A percentile compares a stretch with the other conserved stretches of the same genome.
Evolutionary conservation across 2,888 invertebrate species (phyloP).

Genomic region (Bugula neritina): DNA sequence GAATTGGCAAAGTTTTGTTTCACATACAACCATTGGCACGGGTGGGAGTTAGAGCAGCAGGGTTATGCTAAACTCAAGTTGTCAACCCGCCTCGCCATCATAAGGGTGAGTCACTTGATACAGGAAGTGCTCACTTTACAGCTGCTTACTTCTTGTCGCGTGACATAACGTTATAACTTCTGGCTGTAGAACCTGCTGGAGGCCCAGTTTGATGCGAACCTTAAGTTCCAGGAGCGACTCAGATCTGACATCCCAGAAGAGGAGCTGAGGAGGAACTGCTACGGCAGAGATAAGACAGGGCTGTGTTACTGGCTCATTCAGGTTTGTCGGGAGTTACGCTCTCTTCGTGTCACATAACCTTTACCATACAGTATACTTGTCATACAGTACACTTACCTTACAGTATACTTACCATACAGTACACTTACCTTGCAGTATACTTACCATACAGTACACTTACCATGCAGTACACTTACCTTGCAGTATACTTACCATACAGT

Average conservation of each 20-base stretch:
- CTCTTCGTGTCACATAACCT: too few relatives aligned
- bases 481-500: too few relatives aligned
- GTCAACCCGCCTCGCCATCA: slow-evolving; percentile 76
- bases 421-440: too few relatives aligned
- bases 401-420: too few relatives aligned
- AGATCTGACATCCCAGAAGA: slow-evolving; percentile 61
- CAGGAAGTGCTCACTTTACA: too few relatives aligned
- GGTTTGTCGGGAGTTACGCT: slow-evolving; percentile 38
- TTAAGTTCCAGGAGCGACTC: slow-evolving; percentile 76
- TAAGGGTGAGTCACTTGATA: slow-evolving; percentile 84
- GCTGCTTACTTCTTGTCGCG: too few relatives aligned
- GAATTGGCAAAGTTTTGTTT: slow-evolving; percentile 82
- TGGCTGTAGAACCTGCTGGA: slow-evolving; percentile 80
- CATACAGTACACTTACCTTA: too few relatives aligned
- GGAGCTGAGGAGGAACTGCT: slow-evolving; percentile 76
- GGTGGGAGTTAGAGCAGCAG: slow-evolving; percentile 90
- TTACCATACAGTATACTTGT: slow-evolving; percentile 29
- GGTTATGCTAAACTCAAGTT: slow-evolving; percentile 87
- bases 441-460: too few relatives aligned
- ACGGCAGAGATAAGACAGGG: slow-evolving; percentile 85
- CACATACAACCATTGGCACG: slow-evolving; percentile 80
- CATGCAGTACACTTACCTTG: too few relatives aligned
- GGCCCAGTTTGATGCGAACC: slow-evolving; percentile 87
- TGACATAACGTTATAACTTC: too few relatives aligned
- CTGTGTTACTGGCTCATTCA: slow-evolving; percentile 85